Evolutionary conservation across 2,113 vertebrate genomes (phyloP), one percentile per base, ranked within the genome.

Genomic region (Alligator mississippiensis): DNA sequence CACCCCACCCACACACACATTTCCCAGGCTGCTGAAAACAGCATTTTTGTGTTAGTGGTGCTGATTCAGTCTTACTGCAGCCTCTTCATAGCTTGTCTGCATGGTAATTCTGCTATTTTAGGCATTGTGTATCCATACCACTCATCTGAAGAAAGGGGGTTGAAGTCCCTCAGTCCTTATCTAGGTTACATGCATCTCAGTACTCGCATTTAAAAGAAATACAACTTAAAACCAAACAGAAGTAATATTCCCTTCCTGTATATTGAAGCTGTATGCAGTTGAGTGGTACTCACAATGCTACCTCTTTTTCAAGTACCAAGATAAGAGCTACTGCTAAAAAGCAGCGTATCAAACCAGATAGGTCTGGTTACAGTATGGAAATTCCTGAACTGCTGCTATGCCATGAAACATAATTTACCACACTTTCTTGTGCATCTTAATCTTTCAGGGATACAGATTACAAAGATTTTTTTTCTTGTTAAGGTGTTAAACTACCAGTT

Each of bases 71-170:
- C 66, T 81, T 7, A 80, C 47, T 47, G 54, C 64, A 85, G 27
- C 1, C 15, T 82, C 76, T 55, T 68, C 58, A 61, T 58, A 25
- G 55, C 2, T 4, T 9, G 38, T 13, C 60, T 57, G 11, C 0
- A 0, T 18, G 13, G 30, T 34, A 58, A 5, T 83, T 79, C 10
- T 60, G 62, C 14, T 55, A 9, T 38, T 80, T 77, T 62, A 80
- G 19, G 57, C 68, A 87, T 17, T 0, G 0, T 18, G 82, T 3
- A 1, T 47, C 62, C 24, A 81, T 15, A 10, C 25, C 14, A 64
- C 38, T 47, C 7, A 47, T 47, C 47, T 47, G 47, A 47, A 47
- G 47, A 47, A 47, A 7, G 47, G 47, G 6, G 47, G 47, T 47
- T 47, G 47, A 47, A 47, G 47, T 47, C 47, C 47, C 47, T 47